Conservation (phyloP, 2,113 vertebrate species). For the Notothenia rossii region DNA sequence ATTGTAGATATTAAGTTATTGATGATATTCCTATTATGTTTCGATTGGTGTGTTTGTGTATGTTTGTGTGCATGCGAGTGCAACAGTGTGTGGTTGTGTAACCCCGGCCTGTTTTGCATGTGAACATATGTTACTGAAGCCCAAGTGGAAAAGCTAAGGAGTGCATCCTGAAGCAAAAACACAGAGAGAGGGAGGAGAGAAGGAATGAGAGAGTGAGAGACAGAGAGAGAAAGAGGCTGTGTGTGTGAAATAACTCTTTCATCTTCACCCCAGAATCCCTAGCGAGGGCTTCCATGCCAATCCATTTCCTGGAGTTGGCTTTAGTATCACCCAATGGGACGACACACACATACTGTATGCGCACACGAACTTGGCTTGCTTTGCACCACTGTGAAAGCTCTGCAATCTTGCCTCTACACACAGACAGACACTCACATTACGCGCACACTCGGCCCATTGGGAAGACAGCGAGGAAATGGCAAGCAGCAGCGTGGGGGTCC, state of each 20-base stretch:
- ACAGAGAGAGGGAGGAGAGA: conserved; percentile 3
- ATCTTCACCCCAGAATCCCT: conserved; percentile 80
- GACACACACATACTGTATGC: conserved; percentile 25
- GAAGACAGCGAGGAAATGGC: conserved; percentile 72
- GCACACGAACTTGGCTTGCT: conserved; percentile 63
- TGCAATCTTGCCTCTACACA: conserved; percentile 69
- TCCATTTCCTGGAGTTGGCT: conserved; percentile 82
- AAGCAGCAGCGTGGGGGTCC: conserved; percentile 71
- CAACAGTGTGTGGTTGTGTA: not conserved
- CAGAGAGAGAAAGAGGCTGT: conserved; percentile 2
- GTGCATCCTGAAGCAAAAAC: conserved; percentile 56
- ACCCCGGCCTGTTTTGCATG: conserved; percentile 38
- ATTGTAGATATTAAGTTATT: too few relatives aligned
- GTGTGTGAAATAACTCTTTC: conserved; percentile 77
- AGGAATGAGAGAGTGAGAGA: conserved; percentile 8
- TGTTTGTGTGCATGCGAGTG: not conserved
- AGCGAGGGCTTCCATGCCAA: conserved; percentile 79
- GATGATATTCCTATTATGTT: too few relatives aligned
- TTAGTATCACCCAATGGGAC: conserved; percentile 71
- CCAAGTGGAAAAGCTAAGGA: conserved; percentile 50
- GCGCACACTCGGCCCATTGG: conserved; percentile 54
- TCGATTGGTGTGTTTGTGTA: conserved; percentile 1
- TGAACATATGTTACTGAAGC: conserved; percentile 43
- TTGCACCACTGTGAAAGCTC: conserved; percentile 63
- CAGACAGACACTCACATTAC: conserved; percentile 52